These are phyloP conservation scores for Phengaris arion DNA, from an alignment of 2,888 invertebrate genomes.

Conservation along the genomic window DNA sequence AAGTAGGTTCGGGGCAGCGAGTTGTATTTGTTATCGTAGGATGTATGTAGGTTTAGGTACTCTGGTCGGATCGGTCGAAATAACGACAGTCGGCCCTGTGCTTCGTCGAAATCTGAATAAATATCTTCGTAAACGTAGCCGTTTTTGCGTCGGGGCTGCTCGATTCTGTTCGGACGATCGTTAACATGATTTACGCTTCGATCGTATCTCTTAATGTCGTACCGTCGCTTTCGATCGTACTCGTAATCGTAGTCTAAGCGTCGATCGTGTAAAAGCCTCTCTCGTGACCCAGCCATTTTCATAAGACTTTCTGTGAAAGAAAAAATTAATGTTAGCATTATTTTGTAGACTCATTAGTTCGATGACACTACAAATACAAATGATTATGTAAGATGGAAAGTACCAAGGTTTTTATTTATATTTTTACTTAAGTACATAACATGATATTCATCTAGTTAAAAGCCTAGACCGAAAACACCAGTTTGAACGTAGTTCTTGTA, in stretches of 20 bases:
- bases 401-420: no score
- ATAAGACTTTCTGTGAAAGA: constrained; percentile 58
- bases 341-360: not conserved
- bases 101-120: constrained; percentile 74
- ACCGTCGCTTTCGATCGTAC: constrained; percentile 53
- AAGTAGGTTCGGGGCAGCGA: constrained; percentile 68
- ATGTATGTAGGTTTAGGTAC: constrained; percentile 66
- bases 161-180: constrained; percentile 45
- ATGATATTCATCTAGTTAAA: no score
- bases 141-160: constrained; percentile 63
- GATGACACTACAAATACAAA: no score
- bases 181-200: constrained; percentile 45
- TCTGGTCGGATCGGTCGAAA: constrained; percentile 75
- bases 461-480: no score
- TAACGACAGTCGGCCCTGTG: constrained; percentile 68
- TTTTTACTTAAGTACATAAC: no score
- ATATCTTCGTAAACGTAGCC: constrained; percentile 76
- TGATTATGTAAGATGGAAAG: no score
- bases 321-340: constrained; percentile 49
- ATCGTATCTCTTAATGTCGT: constrained; percentile 44
- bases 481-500: no score
- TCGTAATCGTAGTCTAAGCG: constrained; percentile 58
- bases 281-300: constrained; percentile 70
- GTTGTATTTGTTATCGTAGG: constrained; percentile 67
- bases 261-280: constrained; percentile 65